These are phyloP conservation scores for Leiothrix lutea DNA, from an alignment of 2,113 vertebrate species.

Conservation along the genomic window DNA sequence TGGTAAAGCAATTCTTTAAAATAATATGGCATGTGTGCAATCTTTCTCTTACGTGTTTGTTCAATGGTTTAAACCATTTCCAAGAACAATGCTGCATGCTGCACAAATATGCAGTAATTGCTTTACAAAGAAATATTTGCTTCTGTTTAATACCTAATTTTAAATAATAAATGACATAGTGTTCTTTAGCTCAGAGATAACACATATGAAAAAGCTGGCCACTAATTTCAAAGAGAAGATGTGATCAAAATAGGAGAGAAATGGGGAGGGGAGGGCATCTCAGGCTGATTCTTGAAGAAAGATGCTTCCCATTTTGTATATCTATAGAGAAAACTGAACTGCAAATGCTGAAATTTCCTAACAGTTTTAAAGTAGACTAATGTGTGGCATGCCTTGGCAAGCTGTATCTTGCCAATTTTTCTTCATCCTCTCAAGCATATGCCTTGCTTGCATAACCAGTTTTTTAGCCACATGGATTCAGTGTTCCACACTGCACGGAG, in stretches of 20 bases:
- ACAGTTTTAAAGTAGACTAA: constrained; percentile 57
- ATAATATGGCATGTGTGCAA: neutral
- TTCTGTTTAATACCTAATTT: constrained; percentile 14
- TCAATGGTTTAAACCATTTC: neutral
- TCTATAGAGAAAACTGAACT: constrained; percentile 23
- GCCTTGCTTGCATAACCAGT: constrained; percentile 64
- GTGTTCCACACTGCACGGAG: neutral
- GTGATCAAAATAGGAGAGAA: neutral
- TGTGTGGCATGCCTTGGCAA: constrained; percentile 64
- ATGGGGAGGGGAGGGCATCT: neutral
- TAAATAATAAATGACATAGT: neutral
- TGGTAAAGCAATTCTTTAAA: neutral
- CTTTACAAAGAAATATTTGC: neutral
- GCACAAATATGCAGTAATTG: neutral
- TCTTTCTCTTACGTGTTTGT: neutral
- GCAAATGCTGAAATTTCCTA: constrained; percentile 47
- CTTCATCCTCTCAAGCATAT: constrained; percentile 57
- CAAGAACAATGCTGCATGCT: neutral
- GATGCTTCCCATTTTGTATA: neutral
- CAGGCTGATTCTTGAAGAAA: neutral
- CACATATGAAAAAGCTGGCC: neutral
- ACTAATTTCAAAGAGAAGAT: neutral
- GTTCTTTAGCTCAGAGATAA: neutral
- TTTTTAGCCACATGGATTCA: constrained; percentile 62
- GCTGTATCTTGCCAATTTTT: constrained; percentile 55